Percentiles rank a stretch among this genome's conserved stretches.
phyloP scores from a whole-genome alignment of 2,113 vertebrate species.

The Prunella himalayana region DNA sequence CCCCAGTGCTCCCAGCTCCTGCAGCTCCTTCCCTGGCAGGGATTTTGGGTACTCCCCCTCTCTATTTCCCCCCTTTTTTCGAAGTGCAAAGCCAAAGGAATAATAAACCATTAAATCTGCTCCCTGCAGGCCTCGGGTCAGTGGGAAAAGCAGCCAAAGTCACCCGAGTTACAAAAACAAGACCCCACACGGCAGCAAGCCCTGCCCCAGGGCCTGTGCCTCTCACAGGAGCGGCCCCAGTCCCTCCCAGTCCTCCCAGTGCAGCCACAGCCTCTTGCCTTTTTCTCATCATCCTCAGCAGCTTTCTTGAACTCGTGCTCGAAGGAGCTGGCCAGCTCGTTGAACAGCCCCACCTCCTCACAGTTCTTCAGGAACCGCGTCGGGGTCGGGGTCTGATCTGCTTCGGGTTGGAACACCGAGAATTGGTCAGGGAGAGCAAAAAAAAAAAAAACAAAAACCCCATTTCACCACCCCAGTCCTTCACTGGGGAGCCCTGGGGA shows the following conservation, averaged over 20 bases:
- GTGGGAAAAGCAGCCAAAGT: neutral
- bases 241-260: neutral
- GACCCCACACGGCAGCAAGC: neutral
- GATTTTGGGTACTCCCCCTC: neutral
- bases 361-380: constrained; percentile 98
- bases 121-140: neutral
- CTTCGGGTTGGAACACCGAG: neutral
- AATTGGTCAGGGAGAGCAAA: neutral
- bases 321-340: constrained; percentile 92
- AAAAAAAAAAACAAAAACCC: neutral
- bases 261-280: constrained; percentile 58
- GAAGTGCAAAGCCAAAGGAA: neutral
- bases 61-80: accelerated
- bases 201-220: neutral
- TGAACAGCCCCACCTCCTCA: constrained; percentile 96
- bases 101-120: neutral
- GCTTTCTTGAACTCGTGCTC: constrained; percentile 95
- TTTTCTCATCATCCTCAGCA: constrained; percentile 92
- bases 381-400: constrained; percentile 97
- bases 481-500: neutral
- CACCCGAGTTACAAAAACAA: neutral
- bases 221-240: neutral
- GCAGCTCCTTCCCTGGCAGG: neutral
- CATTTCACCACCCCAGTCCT: neutral
- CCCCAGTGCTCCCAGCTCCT: neutral